These are phyloP conservation scores for Xestia c-nigrum DNA, from an alignment of 2,888 invertebrate genomes.

Conservation along the genomic window DNA sequence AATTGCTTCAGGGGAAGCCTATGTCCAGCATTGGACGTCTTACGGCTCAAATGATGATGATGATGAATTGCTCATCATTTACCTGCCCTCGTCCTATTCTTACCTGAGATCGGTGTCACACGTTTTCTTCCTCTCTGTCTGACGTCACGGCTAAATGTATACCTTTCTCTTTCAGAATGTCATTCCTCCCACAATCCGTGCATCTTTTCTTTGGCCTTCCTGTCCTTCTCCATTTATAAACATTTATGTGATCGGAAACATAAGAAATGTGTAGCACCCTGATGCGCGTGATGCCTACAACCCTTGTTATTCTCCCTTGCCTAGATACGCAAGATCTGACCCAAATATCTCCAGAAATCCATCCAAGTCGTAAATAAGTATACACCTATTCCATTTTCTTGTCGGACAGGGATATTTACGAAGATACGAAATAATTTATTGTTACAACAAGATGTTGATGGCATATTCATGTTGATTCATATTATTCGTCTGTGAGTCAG, in stretches of 20 bases:
- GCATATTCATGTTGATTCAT: conserved; percentile 45
- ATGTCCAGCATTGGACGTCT: no score
- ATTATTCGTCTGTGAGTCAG: conserved; percentile 31
- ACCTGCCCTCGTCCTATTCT: not conserved
- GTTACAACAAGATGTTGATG: conserved; percentile 46
- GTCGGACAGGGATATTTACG: conserved; percentile 50
- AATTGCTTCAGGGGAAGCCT: not conserved
- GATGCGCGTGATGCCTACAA: not conserved
- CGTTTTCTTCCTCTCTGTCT: not conserved
- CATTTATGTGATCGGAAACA: not conserved
- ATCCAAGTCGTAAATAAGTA: conserved; percentile 57
- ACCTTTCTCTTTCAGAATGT: not conserved
- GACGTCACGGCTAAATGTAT: not conserved
- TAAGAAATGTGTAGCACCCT: not conserved
- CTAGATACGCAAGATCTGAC: conserved; percentile 9
- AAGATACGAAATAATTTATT: conserved; percentile 46
- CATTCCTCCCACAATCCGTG: not conserved
- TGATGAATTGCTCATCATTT: not conserved
- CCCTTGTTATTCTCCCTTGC: not conserved
- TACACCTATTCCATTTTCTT: conserved; percentile 51
- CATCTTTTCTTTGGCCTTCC: not conserved
- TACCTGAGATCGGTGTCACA: not conserved
- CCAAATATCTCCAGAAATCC: conserved; percentile 34
- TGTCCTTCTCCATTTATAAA: not conserved
- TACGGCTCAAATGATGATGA: no score